phyloP scores from a whole-genome alignment of 2,888 invertebrate species.

The Drosophila fungiperda region DNA sequence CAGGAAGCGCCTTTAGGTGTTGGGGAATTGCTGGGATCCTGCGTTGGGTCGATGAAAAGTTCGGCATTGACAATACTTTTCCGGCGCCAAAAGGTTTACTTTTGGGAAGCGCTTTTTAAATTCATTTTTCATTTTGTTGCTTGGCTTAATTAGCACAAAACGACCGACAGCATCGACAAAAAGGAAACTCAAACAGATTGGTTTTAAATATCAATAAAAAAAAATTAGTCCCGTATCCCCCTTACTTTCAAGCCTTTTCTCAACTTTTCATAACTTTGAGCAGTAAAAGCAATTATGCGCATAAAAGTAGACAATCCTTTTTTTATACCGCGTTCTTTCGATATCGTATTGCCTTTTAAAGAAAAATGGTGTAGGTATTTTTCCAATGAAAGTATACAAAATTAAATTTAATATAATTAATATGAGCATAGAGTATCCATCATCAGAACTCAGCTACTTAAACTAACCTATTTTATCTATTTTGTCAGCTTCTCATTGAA shows the following conservation, averaged over 20 bases:
- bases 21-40: slow-evolving; percentile 23
- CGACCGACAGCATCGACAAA: slow-evolving; percentile 35
- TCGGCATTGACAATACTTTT: slow-evolving; percentile 44
- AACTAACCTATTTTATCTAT: neutral
- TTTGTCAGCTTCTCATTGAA: slow-evolving; percentile 41
- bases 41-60: slow-evolving; percentile 49
- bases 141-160: slow-evolving; percentile 70
- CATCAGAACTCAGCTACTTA: neutral
- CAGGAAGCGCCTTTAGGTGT: slow-evolving; percentile 47
- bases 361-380: neutral
- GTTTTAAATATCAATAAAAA: slow-evolving; percentile 67
- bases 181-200: slow-evolving; percentile 56
- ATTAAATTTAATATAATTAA: neutral
- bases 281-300: slow-evolving; percentile 58
- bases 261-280: slow-evolving; percentile 17
- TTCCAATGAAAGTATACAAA: neutral
- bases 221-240: slow-evolving; percentile 30
- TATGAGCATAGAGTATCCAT: neutral
- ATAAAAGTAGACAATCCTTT: slow-evolving; percentile 53
- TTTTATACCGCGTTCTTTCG: neutral
- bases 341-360: neutral
- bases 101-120: slow-evolving; percentile 16
- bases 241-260: slow-evolving; percentile 3
- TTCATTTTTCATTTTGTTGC: slow-evolving; percentile 28
- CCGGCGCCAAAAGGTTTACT: slow-evolving; percentile 24